Base-by-base conservation (phyloP, 1,140 invertebrate genomes). In the Lysiphlebus fabarum region DNA sequence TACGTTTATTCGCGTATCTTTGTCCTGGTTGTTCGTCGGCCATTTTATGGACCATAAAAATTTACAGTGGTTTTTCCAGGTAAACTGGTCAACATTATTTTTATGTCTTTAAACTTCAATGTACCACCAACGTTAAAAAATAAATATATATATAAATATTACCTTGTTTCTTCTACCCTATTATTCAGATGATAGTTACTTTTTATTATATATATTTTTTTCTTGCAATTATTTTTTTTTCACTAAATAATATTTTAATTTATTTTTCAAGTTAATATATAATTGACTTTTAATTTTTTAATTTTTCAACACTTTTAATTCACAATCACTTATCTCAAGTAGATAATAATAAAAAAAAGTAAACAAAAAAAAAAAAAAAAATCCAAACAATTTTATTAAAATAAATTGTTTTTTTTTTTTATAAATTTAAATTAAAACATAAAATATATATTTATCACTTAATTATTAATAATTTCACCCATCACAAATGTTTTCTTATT, bases 31-130 rank as follows among this genome's bases (percentile, higher is more conserved):
- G 36, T 59, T 59, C 56, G 56, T 62, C 53, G 47, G 56, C 57
- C 63, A 64, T 64, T 64, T 64, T 64, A 64, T 64, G 63, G 56
- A 47, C 59, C 59, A 62, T 64, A 64, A 64, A 64, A 57, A 51
- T 55, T 64, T 47, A 59, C 59, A 44, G 42, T 47, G 42, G 59
- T 53, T 61, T 64, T 59, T 59, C 59, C 59, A 57, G 58, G 59
- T 61, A 61, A 59, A 41, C 47, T 44, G 42, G 51, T 44, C 53
- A 60, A 55, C 41, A 37, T 56, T 56, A 12, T 54, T 34, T 37
- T 45, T 4, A 36, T 7, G 7, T 42, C 51, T 40, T n/a, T 42
- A 37, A n/a, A n/a, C n/a, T 26, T 38, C 41, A 26, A 11, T 53
- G 54, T 59, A 49, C 48, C 48, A 33, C 41, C 14, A 58, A 54